These are phyloP conservation scores for Hucho hucho DNA, from an alignment of 2,113 vertebrate genomes.

Conservation along the genomic window DNA sequence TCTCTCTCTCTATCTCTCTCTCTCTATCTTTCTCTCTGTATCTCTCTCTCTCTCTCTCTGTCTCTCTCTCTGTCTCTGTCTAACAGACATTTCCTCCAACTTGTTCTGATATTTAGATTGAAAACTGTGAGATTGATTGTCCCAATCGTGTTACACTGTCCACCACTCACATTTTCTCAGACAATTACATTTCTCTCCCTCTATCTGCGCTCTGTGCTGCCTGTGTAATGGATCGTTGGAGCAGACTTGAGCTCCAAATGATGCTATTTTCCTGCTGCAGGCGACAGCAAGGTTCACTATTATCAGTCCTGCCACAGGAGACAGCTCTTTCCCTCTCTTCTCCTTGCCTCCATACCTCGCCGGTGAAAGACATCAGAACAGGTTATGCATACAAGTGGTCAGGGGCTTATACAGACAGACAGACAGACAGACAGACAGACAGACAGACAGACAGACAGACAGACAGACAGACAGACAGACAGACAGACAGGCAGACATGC, in stretches of 20 bases:
- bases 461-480: background rate
- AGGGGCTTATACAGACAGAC: background rate
- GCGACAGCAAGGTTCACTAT: background rate
- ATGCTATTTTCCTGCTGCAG: background rate
- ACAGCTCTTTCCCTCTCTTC: background rate
- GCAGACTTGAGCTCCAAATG: background rate
- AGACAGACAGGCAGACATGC: too few relatives aligned
- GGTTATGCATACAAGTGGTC: background rate
- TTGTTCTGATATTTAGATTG: background rate
- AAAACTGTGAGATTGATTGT: background rate
- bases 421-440: background rate
- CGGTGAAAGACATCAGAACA: background rate
- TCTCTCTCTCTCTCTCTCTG: too few relatives aligned
- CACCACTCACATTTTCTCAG: background rate
- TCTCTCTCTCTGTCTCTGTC: too few relatives aligned
- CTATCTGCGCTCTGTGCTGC: background rate
- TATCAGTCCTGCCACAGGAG: conserved; percentile 2
- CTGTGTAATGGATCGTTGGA: background rate
- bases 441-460: background rate
- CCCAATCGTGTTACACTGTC: background rate
- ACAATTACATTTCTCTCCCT: background rate
- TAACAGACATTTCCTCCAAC: too few relatives aligned
- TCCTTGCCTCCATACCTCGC: background rate
- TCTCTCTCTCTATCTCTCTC: too few relatives aligned
- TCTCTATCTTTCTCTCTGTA: too few relatives aligned